Conservation (phyloP, 1,140 invertebrate genomes). For the Drosophila insularis region DNA sequence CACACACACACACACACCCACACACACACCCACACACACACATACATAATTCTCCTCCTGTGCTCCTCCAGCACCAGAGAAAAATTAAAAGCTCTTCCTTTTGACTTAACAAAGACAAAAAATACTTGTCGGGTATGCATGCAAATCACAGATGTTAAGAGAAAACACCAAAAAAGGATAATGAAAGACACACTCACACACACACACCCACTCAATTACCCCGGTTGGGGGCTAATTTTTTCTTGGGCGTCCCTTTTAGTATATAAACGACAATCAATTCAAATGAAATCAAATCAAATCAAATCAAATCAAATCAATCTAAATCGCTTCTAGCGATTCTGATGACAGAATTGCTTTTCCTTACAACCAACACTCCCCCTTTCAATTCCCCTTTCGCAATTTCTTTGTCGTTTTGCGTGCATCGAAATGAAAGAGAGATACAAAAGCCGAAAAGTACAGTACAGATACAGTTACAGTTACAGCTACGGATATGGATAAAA, state of each 20-base stretch:
- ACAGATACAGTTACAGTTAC: background rate
- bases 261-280: constrained; percentile 48
- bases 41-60: background rate
- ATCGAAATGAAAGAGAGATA: constrained; percentile 35
- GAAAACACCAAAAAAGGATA: constrained; percentile 11
- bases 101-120: background rate
- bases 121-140: background rate
- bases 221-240: constrained; percentile 15
- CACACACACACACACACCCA: background rate
- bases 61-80: background rate
- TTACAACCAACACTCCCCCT: background rate
- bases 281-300: constrained; percentile 21
- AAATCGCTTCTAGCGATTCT: background rate
- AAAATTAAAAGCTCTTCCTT: background rate
- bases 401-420: constrained; percentile 40
- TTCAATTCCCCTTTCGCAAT: background rate
- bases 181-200: constrained; percentile 18
- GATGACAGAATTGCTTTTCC: background rate
- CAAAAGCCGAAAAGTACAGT: constrained; percentile 17
- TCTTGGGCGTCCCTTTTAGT: constrained; percentile 36
- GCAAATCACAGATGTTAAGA: constrained; percentile 14
- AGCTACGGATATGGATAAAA: constrained; percentile 18
- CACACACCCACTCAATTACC: constrained; percentile 30
- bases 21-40: background rate
- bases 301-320: constrained; percentile 24